phyloP scores from a whole-genome alignment of 2,113 vertebrate genomes.

The Brachyistius frenatus region DNA sequence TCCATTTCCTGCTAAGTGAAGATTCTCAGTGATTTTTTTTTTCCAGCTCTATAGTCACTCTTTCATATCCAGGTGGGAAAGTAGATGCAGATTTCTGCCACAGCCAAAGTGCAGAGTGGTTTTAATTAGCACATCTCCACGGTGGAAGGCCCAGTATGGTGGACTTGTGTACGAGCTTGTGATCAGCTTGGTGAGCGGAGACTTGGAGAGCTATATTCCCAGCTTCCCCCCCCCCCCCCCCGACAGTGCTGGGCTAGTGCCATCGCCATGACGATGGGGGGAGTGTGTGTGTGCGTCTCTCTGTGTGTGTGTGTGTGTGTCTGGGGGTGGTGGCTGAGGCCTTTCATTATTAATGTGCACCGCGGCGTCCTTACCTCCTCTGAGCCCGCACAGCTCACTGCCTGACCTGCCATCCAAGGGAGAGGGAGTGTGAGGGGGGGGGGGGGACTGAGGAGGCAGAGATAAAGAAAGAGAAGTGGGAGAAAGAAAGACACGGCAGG shows the following conservation, averaged over 20 bases:
- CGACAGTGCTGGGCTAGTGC: constrained; percentile 86
- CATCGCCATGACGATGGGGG: constrained; percentile 86
- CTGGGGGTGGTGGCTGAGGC: constrained; percentile 80
- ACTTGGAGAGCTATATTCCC: constrained; percentile 77
- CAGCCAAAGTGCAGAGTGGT: constrained; percentile 72
- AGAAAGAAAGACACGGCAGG: constrained; percentile 58
- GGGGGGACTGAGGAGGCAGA: constrained; percentile 61
- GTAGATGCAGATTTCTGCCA: constrained; percentile 76
- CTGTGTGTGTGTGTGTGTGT: constrained; percentile 46
- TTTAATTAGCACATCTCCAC: constrained; percentile 82
- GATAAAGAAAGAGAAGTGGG: constrained; percentile 78
- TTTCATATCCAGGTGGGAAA: constrained; percentile 72
- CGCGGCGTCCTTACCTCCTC: constrained; percentile 87
- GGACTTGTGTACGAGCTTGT: constrained; percentile 76
- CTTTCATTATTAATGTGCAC: constrained; percentile 90
- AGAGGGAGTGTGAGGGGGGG: constrained; percentile 64
- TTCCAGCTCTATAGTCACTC: constrained; percentile 44
- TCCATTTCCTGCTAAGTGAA: constrained; percentile 66
- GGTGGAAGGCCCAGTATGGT: constrained; percentile 79
- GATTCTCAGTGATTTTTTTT: constrained; percentile 45
- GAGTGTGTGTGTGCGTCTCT: constrained; percentile 32
- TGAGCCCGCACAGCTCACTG: constrained; percentile 86
- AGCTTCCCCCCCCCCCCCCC: constrained; percentile 74
- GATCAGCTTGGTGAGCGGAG: constrained; percentile 80
- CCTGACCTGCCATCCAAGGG: constrained; percentile 85